phyloP scores from a whole-genome alignment of 2,888 invertebrate genomes.

The Leptopterna dolabrata region DNA sequence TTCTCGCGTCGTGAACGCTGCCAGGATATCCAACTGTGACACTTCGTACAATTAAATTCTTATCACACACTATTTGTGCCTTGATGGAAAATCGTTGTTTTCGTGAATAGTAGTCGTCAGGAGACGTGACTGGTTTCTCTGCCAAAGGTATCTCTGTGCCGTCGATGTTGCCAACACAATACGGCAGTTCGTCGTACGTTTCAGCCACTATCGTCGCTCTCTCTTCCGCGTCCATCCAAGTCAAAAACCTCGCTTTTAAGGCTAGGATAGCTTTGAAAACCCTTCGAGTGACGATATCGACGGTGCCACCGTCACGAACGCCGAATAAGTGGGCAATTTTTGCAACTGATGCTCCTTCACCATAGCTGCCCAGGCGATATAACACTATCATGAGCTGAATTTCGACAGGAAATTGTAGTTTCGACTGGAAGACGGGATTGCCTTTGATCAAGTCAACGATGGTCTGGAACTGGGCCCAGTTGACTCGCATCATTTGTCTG shows the following conservation, averaged over 20 bases:
- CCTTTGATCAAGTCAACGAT: neutral
- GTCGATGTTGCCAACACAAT: constrained; percentile 48
- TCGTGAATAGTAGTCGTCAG: constrained; percentile 47
- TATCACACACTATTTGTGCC: constrained; percentile 46
- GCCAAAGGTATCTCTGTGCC: constrained; percentile 50
- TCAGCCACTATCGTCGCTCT: neutral
- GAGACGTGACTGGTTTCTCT: constrained; percentile 22
- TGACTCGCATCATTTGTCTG: constrained; percentile 37
- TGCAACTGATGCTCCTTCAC: neutral
- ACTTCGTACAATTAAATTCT: neutral
- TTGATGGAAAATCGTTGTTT: constrained; percentile 45
- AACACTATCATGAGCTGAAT: constrained; percentile 1
- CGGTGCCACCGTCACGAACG: constrained; percentile 22
- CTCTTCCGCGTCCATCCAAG: neutral
- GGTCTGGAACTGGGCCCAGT: constrained; percentile 9
- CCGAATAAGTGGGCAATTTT: constrained; percentile 29
- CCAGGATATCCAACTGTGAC: constrained; percentile 26
- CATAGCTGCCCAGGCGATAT: constrained; percentile 26
- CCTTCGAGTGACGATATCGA: neutral
- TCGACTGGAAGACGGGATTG: constrained; percentile 3
- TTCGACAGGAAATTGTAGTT: constrained; percentile 13
- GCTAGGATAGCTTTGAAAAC: neutral
- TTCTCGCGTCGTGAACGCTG: constrained; percentile 37
- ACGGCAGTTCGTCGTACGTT: constrained; percentile 20
- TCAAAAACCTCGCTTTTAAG: neutral